Conservation (phyloP, 2,113 vertebrate genomes). For the Oryzias curvinotus region DNA sequence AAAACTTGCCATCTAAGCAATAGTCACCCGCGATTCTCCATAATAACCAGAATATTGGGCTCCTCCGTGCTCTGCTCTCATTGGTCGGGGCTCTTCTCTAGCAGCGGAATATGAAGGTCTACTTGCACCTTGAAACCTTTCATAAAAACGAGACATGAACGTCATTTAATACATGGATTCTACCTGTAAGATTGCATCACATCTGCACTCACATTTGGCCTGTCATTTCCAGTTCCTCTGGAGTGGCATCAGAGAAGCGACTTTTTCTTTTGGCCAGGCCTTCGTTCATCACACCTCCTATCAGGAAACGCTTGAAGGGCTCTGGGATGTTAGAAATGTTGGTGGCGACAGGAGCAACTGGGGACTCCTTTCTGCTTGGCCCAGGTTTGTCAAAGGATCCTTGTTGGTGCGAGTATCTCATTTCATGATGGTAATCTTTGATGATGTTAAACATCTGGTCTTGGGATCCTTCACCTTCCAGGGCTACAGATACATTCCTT, state of each 20-base stretch:
- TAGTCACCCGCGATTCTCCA: constrained; percentile 40
- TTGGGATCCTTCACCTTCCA: not conserved
- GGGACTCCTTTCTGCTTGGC: constrained; percentile 11
- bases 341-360: constrained; percentile 15
- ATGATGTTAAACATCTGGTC: constrained; percentile 22
- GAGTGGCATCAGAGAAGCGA: constrained; percentile 72
- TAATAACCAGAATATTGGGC: constrained; percentile 24
- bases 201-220: constrained; percentile 54
- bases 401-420: not conserved
- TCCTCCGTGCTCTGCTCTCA: constrained; percentile 17
- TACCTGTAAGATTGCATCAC: not conserved
- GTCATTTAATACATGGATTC: too few species aligned
- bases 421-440: constrained; percentile 41
- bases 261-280: constrained; percentile 53
- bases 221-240: constrained; percentile 57
- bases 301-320: constrained; percentile 67
- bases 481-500: constrained; percentile 11
- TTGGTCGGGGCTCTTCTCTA: not conserved
- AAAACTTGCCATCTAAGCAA: not conserved
- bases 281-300: constrained; percentile 18
- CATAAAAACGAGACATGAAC: not conserved
- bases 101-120: constrained; percentile 26
- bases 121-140: constrained; percentile 32
- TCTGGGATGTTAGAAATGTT: constrained; percentile 62
- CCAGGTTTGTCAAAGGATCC: not conserved